Base-by-base conservation (phyloP, 2,888 invertebrate species). In the Drosophila neotestacea region DNA sequence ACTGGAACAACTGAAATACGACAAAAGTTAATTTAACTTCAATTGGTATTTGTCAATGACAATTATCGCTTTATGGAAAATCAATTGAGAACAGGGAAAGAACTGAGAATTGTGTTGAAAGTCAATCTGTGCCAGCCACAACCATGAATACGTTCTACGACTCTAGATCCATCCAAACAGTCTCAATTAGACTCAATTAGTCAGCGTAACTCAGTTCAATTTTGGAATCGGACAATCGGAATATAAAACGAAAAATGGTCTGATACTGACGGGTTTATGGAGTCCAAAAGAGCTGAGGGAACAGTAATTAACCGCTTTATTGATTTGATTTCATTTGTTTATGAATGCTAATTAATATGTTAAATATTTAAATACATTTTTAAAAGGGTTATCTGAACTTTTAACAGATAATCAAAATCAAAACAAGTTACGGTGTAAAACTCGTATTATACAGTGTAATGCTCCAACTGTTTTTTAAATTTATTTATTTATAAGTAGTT, bases 171-270 rank as follows among this genome's bases (percentile, higher is more conserved):
- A 32, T 58, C 52, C 60, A 6, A 61, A 47, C 58, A 48, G 48
- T 56, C 52, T 68, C 77, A 88, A 84, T 88, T 85, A 73, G 50
- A 55, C 63, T 78, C 78, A 88, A 84, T 84, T 83, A 73, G 56
- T 62, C 63, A 54, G 80, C 66, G 56, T 67, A 47, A 61, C 65
- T 42, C 60, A 42, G 61, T 42, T 62, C 22, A 22, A 60, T 41
- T 55, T 55, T 6, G 50, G 34, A 34, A 34, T 50, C 11, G 4
- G 32, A 34, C 16, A 50, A 42, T 44, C 27, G 11, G 28, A 56
- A 61, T 62, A 30, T 56, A 50, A 54, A 32, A 41, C 48, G 41
- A 56, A 63, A 61, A 51, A 70, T 67, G 70, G 55, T 67, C 63
- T 62, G 61, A 70, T 66, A 46, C 13, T 34, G 16, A 36, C 16